A percentile compares a stretch with the other conserved stretches of the same genome.
Conservation (phyloP, 35 echinoderm and acorn worm species). For the Apostichopus japonicus region DNA sequence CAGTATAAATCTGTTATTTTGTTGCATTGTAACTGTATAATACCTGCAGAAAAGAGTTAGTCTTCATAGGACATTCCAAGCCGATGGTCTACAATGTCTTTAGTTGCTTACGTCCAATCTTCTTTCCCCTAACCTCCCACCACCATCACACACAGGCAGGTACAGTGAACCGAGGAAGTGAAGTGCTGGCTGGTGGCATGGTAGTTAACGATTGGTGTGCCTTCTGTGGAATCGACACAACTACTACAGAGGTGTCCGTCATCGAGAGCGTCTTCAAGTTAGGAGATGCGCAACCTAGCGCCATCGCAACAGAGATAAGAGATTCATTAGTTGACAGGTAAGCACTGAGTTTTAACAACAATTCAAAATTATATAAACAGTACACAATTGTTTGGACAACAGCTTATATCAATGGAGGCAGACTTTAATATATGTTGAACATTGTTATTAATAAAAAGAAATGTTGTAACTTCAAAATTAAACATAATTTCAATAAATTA, state of each 20-base stretch:
- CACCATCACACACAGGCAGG: conserved; percentile 65
- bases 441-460: background rate
- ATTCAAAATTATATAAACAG: too few relatives aligned
- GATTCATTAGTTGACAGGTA: conserved; percentile 93
- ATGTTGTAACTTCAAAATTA: too few relatives aligned
- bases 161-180: conserved; percentile 92
- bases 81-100: too few relatives aligned
- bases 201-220: conserved; percentile 99
- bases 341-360: background rate
- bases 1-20: background rate
- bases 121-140: too few relatives aligned
- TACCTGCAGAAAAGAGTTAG: too few relatives aligned
- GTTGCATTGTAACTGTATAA: too few relatives aligned
- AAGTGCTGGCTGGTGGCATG: conserved; percentile 87
- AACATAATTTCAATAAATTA: too few relatives aligned
- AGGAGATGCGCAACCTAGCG: conserved; percentile 71
- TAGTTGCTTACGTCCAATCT: too few relatives aligned
- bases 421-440: background rate
- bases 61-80: too few relatives aligned
- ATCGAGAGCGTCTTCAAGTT: conserved; percentile 95
- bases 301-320: conserved; percentile 79
- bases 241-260: conserved; percentile 89
- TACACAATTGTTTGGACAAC: too few relatives aligned
- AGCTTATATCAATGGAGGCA: too few relatives aligned
- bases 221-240: conserved; percentile 96